Percentiles rank a stretch among this genome's conserved stretches.
These are phyloP conservation scores for Cottoperca gobio DNA, from an alignment of 2,797 vertebrate genomes.

Conservation along the genomic window DNA sequence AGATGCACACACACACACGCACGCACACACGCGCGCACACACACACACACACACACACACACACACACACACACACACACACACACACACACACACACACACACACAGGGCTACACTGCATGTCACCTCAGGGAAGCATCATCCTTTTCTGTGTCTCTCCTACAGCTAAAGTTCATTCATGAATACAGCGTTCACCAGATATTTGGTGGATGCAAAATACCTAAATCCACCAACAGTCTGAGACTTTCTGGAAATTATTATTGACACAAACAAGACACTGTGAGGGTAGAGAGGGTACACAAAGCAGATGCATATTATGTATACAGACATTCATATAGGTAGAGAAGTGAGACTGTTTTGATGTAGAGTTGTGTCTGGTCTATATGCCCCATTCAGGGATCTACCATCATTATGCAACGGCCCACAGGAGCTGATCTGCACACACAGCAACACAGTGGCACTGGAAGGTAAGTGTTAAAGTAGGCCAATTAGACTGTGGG, in stretches of 20 bases:
- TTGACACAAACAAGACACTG: constrained; percentile 3
- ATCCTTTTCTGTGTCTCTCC: constrained; percentile 35
- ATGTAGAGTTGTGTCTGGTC: constrained; percentile 1
- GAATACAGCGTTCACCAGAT: constrained; percentile 26
- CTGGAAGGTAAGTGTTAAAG: constrained; percentile 78
- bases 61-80: too few relatives aligned
- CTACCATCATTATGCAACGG: constrained; percentile 15
- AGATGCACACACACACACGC: background rate
- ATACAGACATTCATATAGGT: background rate
- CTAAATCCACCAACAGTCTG: too few relatives aligned
- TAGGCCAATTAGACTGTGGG: constrained; percentile 81
- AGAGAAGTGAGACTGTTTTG: constrained; percentile 7
- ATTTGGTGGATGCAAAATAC: background rate
- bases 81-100: too few relatives aligned
- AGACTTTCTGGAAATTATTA: background rate
- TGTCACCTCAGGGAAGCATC: constrained; percentile 35
- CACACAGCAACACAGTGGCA: constrained; percentile 46
- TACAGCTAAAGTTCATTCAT: constrained; percentile 43
- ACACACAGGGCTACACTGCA: constrained; percentile 6
- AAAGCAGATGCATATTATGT: background rate
- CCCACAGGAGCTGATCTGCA: constrained; percentile 40
- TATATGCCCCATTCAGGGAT: constrained; percentile 34
- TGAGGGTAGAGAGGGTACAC: background rate
- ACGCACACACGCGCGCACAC: too few relatives aligned
- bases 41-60: too few relatives aligned